Percentiles rank a stretch among this genome's conserved stretches.
Conservation (phyloP, 2,888 invertebrate species). For the Drosophila picticornis region DNA sequence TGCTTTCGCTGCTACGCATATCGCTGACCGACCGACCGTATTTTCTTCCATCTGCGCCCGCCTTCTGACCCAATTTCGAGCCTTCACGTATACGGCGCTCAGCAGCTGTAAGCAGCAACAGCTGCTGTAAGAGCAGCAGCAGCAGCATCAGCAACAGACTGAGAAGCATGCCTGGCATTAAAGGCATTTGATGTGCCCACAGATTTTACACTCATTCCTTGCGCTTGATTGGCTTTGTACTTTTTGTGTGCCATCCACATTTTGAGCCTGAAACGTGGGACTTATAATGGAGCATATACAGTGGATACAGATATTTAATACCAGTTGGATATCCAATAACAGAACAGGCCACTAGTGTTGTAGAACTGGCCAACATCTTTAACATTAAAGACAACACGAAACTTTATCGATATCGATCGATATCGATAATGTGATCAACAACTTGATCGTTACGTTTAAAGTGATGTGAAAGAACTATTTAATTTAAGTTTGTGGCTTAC, state of each 20-base stretch:
- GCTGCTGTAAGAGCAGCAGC: neutral
- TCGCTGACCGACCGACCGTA: constrained; percentile 14
- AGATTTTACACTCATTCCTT: constrained; percentile 75
- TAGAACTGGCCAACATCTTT: neutral
- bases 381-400: no score
- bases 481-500: neutral
- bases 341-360: neutral
- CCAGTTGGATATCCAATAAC: no score
- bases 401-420: neutral
- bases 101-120: constrained; percentile 37
- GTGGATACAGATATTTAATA: neutral
- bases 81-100: constrained; percentile 71
- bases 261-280: constrained; percentile 18
- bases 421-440: neutral
- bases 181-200: constrained; percentile 70
- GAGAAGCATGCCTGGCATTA: constrained; percentile 57
- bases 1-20: constrained; percentile 27
- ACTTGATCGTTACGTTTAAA: neutral
- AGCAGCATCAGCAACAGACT: constrained; percentile 10
- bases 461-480: neutral
- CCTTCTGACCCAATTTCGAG: constrained; percentile 71
- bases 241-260: constrained; percentile 42
- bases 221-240: constrained; percentile 69
- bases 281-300: neutral
- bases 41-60: constrained; percentile 31